Evolutionary conservation across 2,113 vertebrate genomes (phyloP).

Genomic region (Myotis yumanensis): DNA sequence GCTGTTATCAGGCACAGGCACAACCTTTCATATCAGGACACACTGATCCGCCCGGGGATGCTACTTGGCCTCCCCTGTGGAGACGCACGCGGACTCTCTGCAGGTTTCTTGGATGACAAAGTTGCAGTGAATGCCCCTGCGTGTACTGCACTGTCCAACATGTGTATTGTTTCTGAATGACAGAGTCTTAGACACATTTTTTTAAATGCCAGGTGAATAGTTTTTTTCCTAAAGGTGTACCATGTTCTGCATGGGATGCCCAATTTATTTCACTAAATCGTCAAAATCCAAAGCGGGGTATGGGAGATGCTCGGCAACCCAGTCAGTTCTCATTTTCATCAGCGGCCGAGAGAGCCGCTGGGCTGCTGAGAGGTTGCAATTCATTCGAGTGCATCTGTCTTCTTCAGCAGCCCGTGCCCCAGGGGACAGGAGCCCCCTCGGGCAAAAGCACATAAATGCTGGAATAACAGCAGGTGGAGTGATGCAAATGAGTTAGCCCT

Average conservation of each 20-base stretch:
- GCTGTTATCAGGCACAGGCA: not conserved
- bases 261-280: not conserved
- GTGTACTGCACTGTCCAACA: not conserved
- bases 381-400: not conserved
- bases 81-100: not conserved
- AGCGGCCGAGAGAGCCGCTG: not conserved
- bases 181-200: not conserved
- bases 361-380: not conserved
- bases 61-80: fast-evolving
- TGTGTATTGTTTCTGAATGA: not conserved
- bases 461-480: not conserved
- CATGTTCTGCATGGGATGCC: not conserved
- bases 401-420: not conserved
- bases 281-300: not conserved
- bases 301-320: not conserved
- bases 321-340: not conserved
- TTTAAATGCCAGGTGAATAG: not conserved
- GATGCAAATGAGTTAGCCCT: not conserved
- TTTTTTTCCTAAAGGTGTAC: not conserved
- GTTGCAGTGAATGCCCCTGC: too few relatives aligned
- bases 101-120: not conserved
- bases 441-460: not conserved
- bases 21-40: not conserved
- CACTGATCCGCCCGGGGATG: not conserved
- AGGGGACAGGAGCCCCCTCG: not conserved